Conservation (phyloP, 2,113 vertebrate genomes). For the Pogonocichla stellata region DNA sequence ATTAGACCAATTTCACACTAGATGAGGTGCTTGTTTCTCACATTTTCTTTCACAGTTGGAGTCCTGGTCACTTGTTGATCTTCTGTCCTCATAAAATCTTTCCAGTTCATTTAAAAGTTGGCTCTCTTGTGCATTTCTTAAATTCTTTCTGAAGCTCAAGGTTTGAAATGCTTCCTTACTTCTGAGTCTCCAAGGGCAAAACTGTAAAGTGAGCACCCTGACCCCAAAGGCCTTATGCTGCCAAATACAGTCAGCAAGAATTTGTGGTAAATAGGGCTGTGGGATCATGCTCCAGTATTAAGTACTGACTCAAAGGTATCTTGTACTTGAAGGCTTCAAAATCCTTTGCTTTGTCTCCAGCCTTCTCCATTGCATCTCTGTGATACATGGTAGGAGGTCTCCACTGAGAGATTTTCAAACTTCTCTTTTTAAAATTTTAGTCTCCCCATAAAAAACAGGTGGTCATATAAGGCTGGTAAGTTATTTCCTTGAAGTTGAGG, state of each 20-base stretch:
- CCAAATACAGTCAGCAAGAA: conserved; percentile 6
- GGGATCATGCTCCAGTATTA: not conserved
- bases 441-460: not conserved
- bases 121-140: conserved; percentile 63
- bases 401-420: not conserved
- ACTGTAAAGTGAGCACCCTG: conserved; percentile 40
- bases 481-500: not conserved
- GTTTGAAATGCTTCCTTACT: conserved; percentile 40
- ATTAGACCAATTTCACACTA: conserved; percentile 66
- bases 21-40: conserved; percentile 55
- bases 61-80: conserved; percentile 58
- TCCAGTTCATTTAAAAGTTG: conserved; percentile 71
- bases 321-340: not conserved
- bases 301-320: not conserved
- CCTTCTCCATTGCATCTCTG: not conserved
- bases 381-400: not conserved
- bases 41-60: conserved; percentile 69
- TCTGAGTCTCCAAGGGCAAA: not conserved
- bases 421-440: not conserved
- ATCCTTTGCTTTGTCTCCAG: not conserved
- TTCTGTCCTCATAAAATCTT: conserved; percentile 67
- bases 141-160: conserved; percentile 41
- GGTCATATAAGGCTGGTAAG: not conserved
- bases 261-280: not conserved
- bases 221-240: conserved; percentile 23